phyloP scores from a whole-genome alignment of 2,797 vertebrate genomes.

The Tinamus major region DNA sequence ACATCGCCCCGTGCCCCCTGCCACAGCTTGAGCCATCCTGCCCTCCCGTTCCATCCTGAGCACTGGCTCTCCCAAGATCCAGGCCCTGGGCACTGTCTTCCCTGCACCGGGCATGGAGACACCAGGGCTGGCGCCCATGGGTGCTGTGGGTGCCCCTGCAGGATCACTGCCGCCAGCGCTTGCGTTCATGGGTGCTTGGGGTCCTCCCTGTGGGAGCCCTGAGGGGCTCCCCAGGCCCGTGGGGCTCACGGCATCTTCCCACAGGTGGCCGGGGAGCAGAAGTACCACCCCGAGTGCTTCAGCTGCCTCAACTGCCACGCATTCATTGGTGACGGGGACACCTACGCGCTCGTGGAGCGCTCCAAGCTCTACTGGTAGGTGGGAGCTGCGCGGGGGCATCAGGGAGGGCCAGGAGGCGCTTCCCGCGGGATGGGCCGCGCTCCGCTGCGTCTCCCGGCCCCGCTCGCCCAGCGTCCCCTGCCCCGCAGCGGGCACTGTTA shows the following conservation, averaged over 20 bases:
- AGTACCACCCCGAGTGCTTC: constrained; percentile 99
- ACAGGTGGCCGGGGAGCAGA: constrained; percentile 97
- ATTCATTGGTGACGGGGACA: constrained; percentile 97
- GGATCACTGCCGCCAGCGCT: rapidly evolving
- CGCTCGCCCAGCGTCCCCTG: not conserved
- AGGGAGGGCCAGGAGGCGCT: no score
- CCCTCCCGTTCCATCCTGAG: not conserved
- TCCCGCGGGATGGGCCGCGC: not conserved
- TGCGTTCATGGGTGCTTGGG: not conserved
- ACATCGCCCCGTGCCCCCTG: rapidly evolving
- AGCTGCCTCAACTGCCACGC: constrained; percentile 90
- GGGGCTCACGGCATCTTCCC: not conserved
- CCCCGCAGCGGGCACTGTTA: constrained; percentile 91
- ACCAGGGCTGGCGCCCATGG: not conserved
- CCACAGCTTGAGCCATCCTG: not conserved
- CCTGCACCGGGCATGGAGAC: no score
- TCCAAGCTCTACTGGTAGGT: constrained; percentile 97
- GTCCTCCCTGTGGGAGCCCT: not conserved
- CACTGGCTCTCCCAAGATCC: not conserved
- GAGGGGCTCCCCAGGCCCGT: not conserved
- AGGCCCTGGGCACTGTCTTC: not conserved
- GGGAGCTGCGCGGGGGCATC: no score
- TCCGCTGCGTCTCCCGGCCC: rapidly evolving
- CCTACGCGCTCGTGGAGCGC: constrained; percentile 95
- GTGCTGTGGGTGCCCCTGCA: not conserved